Evolutionary conservation across 2,888 invertebrate species (phyloP), one percentile per base, ranked within the genome.

Genomic region (Drosophila demipolita): DNA sequence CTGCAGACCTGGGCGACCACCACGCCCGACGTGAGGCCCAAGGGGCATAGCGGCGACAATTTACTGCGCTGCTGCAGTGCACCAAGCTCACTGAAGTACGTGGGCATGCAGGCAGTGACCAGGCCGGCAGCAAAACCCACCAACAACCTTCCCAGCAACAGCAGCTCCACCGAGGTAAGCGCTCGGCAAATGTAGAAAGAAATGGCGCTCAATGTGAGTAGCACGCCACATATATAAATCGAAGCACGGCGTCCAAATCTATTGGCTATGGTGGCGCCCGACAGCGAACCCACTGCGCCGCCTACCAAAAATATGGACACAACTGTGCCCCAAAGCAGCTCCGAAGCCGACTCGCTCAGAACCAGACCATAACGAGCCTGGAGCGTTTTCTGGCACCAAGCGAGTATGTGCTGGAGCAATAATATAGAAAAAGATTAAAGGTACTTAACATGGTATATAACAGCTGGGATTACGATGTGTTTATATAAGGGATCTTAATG

Each of bases 281-380:
- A 93, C 48, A 98, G 93, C 1, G 98, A 98, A 0, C 99, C 98
- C 26, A 96, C 94, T 78, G 97, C 96, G 36, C 98, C 99, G 11
- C 98, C 98, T 15, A 98, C 95, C 26, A 98, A 95, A 93, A 98
- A 98, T 73, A 98, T 95, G 20, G 98, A 96, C 7, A 99, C 98
- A 32, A 98, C 95, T 5, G 94, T 93, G 3, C 97, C 95, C 97
- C 97, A 98, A 12, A 98, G 92, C 57, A 97, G 91, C 69, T 96
- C 94, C 80, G 97, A 92, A 82, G 73, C 63, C 1, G 90, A 87
- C 0, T 93, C 87, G 40, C 93, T 92, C 26, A 97, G 90, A 1
- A 91, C 83, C 3, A 94, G 85, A 59, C 94, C 94, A 92, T 96
- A 96, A 29, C 95, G 94, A 33, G 93, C 93, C 48, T 93, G 87